Conservation (phyloP, 2,113 vertebrate genomes). For the Myocastor coypus region DNA sequence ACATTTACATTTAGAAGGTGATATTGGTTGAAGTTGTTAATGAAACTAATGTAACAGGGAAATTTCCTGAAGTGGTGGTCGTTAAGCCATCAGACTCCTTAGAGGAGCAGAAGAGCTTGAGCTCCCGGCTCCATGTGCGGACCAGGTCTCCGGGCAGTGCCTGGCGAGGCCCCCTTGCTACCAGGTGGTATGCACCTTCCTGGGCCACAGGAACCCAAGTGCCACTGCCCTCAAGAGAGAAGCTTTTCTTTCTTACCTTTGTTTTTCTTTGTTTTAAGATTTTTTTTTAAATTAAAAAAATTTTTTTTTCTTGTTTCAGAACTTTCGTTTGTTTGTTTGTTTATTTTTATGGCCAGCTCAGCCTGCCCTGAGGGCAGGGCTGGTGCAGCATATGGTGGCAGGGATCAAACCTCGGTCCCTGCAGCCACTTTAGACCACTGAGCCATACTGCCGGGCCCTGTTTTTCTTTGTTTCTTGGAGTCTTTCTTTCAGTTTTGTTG, state of each 20-base stretch:
- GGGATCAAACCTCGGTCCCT: too few species aligned
- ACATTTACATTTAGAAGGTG: background rate
- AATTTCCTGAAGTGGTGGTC: background rate
- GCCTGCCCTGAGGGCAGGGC: too few species aligned
- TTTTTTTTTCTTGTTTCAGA: too few species aligned
- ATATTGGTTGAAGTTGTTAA: background rate
- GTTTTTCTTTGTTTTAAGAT: too few species aligned
- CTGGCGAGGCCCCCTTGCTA: background rate
- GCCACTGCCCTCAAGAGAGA: background rate
- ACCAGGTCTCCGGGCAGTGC: background rate
- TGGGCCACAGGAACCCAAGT: background rate
- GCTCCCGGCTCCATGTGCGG: background rate
- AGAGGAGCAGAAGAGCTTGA: background rate
- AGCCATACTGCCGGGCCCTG: too few species aligned
- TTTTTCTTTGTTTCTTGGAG: background rate
- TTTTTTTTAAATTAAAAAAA: too few species aligned
- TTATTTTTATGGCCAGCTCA: too few species aligned
- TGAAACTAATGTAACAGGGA: background rate
- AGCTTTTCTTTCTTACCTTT: background rate
- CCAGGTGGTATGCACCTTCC: background rate
- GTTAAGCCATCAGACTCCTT: background rate
- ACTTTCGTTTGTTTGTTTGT: too few species aligned
- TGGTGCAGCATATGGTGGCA: too few species aligned
- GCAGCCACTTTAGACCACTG: too few species aligned
- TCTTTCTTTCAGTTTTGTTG: background rate